Evolutionary conservation across 2,888 invertebrate genomes (phyloP), one percentile per base, ranked within the genome.

Genomic region (Diaprepes abbreviatus): DNA sequence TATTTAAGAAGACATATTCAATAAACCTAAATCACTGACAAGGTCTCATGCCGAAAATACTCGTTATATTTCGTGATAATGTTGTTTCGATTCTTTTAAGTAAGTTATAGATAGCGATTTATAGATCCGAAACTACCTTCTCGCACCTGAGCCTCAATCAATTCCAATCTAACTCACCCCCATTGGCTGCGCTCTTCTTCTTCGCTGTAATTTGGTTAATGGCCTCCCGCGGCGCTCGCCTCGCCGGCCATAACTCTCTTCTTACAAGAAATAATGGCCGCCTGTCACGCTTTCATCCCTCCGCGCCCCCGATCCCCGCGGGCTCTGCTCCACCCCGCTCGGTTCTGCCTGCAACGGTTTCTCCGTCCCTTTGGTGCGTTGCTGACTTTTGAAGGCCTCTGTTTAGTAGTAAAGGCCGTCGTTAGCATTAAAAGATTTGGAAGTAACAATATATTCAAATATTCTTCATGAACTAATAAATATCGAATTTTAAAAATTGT

Each of bases 241-340:
- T 79, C 76, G 78, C 79, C 77, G 77, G 80, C 81, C 79, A 81
- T 83, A 83, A 83, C 79, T 83, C 83, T 82, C 79, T 78, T 77
- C 79, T 81, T 83, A 85, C 83, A 83, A 84, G 85, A 83, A 84
- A 81, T 84, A 84, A 85, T 85, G 84, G 84, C 82, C 81, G 84
- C 81, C 83, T 83, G 84, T 83, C 85, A 84, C 83, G 84, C 82
- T 82, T 80, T 79, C 78, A 78, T 79, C 80, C 82, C 67, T 67
- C 55, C 45, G 70, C 73, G 64, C 73, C 43, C 71, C 72, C 48
- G 28, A 14, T 43, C 72, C 69, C 67, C 69, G 48, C 59, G 40
- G 35, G 55, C 48, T 28, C 48, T 28, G 60, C 54, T 60, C 62
- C 43, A 55, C 68, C 48, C 48, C 38, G 55, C 50, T 62, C 31